Percentiles rank a stretch among this genome's conserved stretches.
These are phyloP conservation scores for Montifringilla adamsi DNA, from an alignment of 2,113 vertebrate genomes.

Conservation along the genomic window DNA sequence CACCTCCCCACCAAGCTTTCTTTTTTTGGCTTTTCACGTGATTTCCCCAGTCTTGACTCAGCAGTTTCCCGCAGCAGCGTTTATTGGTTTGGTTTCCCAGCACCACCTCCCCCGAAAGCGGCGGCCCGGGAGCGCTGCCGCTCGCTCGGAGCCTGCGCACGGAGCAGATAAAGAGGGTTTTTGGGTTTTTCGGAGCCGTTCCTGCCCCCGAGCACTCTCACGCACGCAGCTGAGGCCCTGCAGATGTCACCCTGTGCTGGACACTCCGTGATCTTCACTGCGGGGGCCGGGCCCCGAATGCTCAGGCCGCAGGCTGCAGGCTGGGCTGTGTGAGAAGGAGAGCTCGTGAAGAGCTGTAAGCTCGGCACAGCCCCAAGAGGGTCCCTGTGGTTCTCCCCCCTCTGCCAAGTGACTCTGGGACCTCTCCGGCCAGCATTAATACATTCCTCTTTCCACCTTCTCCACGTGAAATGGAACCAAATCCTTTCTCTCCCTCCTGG, in stretches of 20 bases:
- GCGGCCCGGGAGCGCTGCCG: neutral
- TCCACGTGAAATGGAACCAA: neutral
- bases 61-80: constrained; percentile 36
- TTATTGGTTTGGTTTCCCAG: constrained; percentile 70
- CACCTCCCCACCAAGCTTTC: neutral
- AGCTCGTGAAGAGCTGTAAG: neutral
- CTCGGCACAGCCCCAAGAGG: neutral
- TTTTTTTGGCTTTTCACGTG: constrained; percentile 53
- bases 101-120: constrained; percentile 42
- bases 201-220: neutral
- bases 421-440: neutral
- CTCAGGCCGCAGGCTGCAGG: neutral
- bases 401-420: neutral
- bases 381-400: neutral
- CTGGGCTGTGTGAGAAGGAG: neutral
- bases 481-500: neutral
- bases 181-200: neutral
- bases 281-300: neutral
- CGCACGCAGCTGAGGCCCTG: rapidly evolving
- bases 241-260: neutral
- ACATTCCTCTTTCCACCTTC: neutral
- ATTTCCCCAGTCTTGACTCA: constrained; percentile 66
- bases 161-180: neutral
- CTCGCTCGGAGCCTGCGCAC: neutral
- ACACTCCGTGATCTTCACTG: rapidly evolving